A percentile compares a stretch with the other conserved stretches of the same genome.
Conservation (phyloP, 2,797 vertebrate genomes). For the Muscicapa comitata region DNA sequence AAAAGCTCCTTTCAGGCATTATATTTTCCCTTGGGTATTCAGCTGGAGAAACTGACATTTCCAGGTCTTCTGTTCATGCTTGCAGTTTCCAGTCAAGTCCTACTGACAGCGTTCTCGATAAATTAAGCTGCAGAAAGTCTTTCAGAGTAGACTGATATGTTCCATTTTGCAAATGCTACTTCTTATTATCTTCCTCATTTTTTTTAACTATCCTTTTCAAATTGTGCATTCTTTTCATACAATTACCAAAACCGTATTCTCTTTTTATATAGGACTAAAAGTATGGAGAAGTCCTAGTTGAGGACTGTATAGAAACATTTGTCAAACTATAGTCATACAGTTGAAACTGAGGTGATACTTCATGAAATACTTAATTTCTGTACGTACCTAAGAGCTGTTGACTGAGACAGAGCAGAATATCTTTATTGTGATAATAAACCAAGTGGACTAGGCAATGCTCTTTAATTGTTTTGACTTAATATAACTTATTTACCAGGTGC, state of each 20-base stretch:
- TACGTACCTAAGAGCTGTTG: neutral
- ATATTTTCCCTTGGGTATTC: neutral
- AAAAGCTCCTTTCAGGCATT: neutral
- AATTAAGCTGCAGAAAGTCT: neutral
- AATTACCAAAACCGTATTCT: neutral
- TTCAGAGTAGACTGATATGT: neutral
- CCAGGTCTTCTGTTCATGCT: neutral
- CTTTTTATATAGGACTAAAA: neutral
- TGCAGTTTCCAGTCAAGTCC: neutral
- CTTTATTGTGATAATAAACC: neutral
- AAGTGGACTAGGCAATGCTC: neutral
- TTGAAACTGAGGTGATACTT: neutral
- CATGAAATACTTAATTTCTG: neutral
- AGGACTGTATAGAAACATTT: neutral
- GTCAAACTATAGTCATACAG: neutral
- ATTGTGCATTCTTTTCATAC: neutral
- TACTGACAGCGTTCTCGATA: neutral
- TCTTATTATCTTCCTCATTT: neutral
- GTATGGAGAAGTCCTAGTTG: neutral
- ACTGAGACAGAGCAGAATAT: neutral
- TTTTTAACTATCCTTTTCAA: neutral
- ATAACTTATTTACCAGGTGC: neutral
- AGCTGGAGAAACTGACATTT: neutral
- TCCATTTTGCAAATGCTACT: neutral
- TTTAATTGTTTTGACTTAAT: neutral